These are phyloP conservation scores for Panagrolaimus sp. DNA, from an alignment of 1,140 invertebrate genomes.

Conservation along the genomic window DNA sequence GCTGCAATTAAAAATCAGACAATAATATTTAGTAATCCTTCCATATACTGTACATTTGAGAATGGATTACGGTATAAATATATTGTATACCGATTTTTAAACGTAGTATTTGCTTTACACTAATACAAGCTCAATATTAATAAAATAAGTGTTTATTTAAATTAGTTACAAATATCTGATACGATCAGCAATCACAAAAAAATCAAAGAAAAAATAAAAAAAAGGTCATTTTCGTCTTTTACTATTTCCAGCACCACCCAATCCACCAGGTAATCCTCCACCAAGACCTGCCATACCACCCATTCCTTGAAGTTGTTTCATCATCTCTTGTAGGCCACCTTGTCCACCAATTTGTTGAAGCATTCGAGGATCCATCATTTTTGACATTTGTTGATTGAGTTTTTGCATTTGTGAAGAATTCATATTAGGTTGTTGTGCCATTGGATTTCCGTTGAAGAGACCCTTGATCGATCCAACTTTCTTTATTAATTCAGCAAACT, in stretches of 20 bases:
- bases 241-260: slow-evolving; percentile 2
- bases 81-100: too few species aligned
- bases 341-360: slow-evolving; percentile 88
- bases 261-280: slow-evolving; percentile 29
- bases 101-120: too few species aligned
- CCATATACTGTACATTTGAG: too few species aligned
- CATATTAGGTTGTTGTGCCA: slow-evolving; percentile 83
- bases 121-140: too few species aligned
- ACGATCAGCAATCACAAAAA: too few species aligned
- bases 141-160: too few species aligned
- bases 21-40: too few species aligned
- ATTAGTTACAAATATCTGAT: too few species aligned
- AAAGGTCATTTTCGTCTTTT: too few species aligned
- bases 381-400: slow-evolving; percentile 96
- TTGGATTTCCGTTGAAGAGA: slow-evolving; percentile 92
- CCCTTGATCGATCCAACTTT: slow-evolving; percentile 99
- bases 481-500: slow-evolving; percentile 98
- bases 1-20: too few species aligned
- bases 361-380: slow-evolving; percentile 98
- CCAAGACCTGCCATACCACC: slow-evolving; percentile 28
- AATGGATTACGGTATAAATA: too few species aligned
- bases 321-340: slow-evolving; percentile 43
- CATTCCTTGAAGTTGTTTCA: slow-evolving; percentile 42
- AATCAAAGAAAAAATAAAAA: too few species aligned
- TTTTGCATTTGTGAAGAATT: slow-evolving; percentile 97